phyloP scores from a whole-genome alignment of 1,140 invertebrate genomes.

The Heliconius congener region DNA sequence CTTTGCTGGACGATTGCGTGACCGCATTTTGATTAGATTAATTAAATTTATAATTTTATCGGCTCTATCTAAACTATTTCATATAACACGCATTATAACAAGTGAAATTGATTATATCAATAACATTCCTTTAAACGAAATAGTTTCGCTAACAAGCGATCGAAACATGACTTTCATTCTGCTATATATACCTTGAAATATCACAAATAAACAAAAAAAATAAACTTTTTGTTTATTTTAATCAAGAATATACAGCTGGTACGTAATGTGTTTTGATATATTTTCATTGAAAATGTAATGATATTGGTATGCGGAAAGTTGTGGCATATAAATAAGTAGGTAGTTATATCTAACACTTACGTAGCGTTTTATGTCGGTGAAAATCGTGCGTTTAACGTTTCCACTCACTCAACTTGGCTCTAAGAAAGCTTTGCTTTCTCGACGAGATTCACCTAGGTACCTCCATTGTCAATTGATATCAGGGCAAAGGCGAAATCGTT shows the following conservation, averaged over 20 bases:
- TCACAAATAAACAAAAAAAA: background rate
- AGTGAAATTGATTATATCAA: conserved; percentile 27
- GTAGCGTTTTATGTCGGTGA: conserved; percentile 34
- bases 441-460: background rate
- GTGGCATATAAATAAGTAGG: conserved; percentile 32
- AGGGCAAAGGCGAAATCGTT: conserved; percentile 17
- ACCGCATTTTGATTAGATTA: conserved; percentile 59
- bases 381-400: conserved; percentile 29
- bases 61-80: background rate
- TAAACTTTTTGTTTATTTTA: conserved; percentile 1
- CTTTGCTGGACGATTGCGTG: conserved; percentile 58
- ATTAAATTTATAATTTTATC: conserved; percentile 41
- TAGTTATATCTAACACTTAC: conserved; percentile 18
- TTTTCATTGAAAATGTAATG: conserved; percentile 15
- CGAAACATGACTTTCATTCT: conserved; percentile 3
- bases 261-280: background rate
- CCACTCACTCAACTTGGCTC: background rate
- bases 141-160: conserved; percentile 13
- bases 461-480: conserved; percentile 12
- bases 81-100: conserved; percentile 2
- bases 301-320: conserved; percentile 50
- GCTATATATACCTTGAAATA: conserved; percentile 2
- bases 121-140: conserved; percentile 10
- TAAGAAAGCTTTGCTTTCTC: conserved; percentile 24
- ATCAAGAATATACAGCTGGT: background rate